These are phyloP conservation scores for Sorex fumeus DNA, from an alignment of 2,113 vertebrate genomes.

Conservation along the genomic window DNA sequence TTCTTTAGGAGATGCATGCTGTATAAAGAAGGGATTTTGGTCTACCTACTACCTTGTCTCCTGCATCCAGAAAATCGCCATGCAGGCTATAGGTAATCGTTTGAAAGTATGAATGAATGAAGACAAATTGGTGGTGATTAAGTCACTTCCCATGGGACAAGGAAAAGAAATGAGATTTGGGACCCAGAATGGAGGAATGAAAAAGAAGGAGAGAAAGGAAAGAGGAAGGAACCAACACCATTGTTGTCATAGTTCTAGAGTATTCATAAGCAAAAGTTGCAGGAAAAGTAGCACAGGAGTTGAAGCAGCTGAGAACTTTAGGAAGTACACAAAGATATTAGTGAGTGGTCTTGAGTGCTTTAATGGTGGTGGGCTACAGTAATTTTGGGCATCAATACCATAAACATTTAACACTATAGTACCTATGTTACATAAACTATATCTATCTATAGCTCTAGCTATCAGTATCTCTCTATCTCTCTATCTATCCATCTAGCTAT, in stretches of 20 bases:
- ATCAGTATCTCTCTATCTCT: not conserved
- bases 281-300: too few species aligned
- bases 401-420: too few species aligned
- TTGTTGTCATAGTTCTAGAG: too few species aligned
- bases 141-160: not conserved
- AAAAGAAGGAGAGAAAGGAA: not conserved
- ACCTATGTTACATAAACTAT: too few species aligned
- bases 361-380: too few species aligned
- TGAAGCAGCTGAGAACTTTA: too few species aligned
- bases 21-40: not conserved
- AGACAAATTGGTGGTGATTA: not conserved
- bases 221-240: not conserved
- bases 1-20: not conserved
- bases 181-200: not conserved
- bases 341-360: too few species aligned
- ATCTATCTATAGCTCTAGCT: not conserved
- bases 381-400: too few species aligned
- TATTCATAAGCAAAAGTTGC: too few species aligned
- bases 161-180: not conserved
- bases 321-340: too few species aligned
- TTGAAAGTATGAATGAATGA: not conserved
- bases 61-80: not conserved
- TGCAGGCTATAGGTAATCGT: not conserved
- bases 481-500: not conserved
- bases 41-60: not conserved